Evolutionary conservation across 2,113 vertebrate species (phyloP).

Genomic region (Struthio camelus): DNA sequence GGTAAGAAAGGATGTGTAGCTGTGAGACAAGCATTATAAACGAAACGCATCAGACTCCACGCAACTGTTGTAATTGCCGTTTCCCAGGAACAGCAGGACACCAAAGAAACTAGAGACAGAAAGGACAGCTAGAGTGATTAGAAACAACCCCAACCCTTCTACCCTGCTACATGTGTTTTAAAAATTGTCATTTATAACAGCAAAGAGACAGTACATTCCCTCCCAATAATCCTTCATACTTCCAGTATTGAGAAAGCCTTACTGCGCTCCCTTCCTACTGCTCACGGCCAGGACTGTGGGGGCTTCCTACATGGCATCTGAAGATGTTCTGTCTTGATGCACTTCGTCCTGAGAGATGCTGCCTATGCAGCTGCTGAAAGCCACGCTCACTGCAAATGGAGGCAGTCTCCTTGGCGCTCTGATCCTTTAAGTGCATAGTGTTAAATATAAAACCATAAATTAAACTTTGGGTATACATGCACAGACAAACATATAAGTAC

Average conservation of each 20-base stretch:
- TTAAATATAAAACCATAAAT: background rate
- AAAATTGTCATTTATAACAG: background rate
- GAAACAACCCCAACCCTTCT: background rate
- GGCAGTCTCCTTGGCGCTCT: background rate
- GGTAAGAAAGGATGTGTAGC: background rate
- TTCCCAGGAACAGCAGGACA: background rate
- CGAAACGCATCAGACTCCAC: background rate
- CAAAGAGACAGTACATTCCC: background rate
- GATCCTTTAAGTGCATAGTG: background rate
- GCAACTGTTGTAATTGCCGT: background rate
- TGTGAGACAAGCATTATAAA: background rate
- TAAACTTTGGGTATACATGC: rapidly evolving
- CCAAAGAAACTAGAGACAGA: background rate
- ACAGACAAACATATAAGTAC: background rate
- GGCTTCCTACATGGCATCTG: background rate
- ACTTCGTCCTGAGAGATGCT: background rate
- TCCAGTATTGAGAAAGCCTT: background rate
- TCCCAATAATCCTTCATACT: background rate
- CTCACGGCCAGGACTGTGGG: rapidly evolving
- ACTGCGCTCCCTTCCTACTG: background rate
- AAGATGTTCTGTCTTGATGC: background rate
- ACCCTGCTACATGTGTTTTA: rapidly evolving
- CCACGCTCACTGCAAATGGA: rapidly evolving
- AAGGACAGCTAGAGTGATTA: background rate
- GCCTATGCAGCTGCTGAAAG: background rate